A percentile compares a stretch with the other conserved stretches of the same genome.
These are phyloP conservation scores for Prosopocoilus inquinatus DNA, from an alignment of 2,888 invertebrate species.

Conservation along the genomic window DNA sequence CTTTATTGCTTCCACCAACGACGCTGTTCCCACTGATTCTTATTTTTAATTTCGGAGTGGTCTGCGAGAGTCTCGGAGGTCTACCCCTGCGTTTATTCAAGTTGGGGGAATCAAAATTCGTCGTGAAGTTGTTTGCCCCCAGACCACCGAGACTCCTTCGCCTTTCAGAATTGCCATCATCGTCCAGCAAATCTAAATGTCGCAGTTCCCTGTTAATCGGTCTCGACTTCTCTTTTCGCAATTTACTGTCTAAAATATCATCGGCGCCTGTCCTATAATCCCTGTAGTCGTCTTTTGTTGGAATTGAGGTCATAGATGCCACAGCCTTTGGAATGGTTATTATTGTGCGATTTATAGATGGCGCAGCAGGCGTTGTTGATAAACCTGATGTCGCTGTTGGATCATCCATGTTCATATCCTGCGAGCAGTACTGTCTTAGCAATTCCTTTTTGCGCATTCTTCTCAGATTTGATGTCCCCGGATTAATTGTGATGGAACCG, in stretches of 20 bases:
- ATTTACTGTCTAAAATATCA: conserved; percentile 64
- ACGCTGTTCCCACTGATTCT: conserved; percentile 57
- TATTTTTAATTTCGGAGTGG: conserved; percentile 72
- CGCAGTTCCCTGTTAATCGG: conserved; percentile 60
- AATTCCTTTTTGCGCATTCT: conserved; percentile 90
- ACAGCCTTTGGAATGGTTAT: conserved; percentile 87
- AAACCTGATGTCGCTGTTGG: conserved; percentile 54
- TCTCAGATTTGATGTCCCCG: conserved; percentile 73
- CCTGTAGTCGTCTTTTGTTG: conserved; percentile 81
- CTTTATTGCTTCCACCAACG: conserved; percentile 43
- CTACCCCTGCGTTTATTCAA: conserved; percentile 46
- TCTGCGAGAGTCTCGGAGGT: conserved; percentile 40
- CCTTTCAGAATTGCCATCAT: conserved; percentile 52
- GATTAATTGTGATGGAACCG: conserved; percentile 35
- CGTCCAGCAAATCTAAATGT: conserved; percentile 61
- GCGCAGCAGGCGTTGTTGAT: conserved; percentile 59
- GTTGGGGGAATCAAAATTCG: conserved; percentile 27
- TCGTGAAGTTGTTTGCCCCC: conserved; percentile 42
- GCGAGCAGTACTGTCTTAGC: conserved; percentile 79
- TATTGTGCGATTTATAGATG: conserved; percentile 65
- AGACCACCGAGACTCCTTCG: conserved; percentile 55
- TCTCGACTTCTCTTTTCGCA: conserved; percentile 59
- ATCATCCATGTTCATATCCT: conserved; percentile 81
- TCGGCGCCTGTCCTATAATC: conserved; percentile 49
- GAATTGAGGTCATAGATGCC: conserved; percentile 84